These are phyloP conservation scores for Stomatorhinus walkeri DNA, from an alignment of 2,797 vertebrate species.

Conservation along the genomic window DNA sequence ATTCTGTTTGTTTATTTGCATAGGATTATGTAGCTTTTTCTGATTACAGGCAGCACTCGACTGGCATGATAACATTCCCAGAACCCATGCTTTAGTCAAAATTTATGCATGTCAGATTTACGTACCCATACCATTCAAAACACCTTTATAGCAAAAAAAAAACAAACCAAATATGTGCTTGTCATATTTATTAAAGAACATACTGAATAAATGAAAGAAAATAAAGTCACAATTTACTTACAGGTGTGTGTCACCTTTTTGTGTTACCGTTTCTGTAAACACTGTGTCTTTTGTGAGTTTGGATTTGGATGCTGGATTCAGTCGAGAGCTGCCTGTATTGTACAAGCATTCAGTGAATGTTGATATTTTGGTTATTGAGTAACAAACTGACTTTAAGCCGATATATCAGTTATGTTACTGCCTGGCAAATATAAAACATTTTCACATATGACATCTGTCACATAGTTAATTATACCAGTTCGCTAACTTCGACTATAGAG, in stretches of 20 bases:
- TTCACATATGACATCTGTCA: neutral
- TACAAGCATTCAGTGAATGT: neutral
- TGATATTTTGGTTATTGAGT: neutral
- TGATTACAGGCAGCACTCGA: neutral
- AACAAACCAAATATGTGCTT: neutral
- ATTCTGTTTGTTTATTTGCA: neutral
- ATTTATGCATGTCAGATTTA: neutral
- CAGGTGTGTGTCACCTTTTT: neutral
- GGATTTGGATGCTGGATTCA: neutral
- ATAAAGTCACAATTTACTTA: neutral
- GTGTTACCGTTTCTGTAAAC: neutral
- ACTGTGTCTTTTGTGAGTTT: neutral
- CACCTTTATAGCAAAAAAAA: neutral
- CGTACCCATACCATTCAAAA: neutral
- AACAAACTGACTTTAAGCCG: neutral
- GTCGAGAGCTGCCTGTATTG: neutral
- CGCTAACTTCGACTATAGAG: neutral
- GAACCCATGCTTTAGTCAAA: neutral
- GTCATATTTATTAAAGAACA: neutral
- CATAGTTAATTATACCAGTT: neutral
- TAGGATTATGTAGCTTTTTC: neutral
- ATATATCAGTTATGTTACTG: neutral
- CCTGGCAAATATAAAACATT: neutral
- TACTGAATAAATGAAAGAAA: neutral
- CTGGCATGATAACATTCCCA: neutral